A percentile compares a stretch with the other conserved stretches of the same genome.
Conservation (phyloP, 2,888 invertebrate species). For the Leptura quadrifasciata region DNA sequence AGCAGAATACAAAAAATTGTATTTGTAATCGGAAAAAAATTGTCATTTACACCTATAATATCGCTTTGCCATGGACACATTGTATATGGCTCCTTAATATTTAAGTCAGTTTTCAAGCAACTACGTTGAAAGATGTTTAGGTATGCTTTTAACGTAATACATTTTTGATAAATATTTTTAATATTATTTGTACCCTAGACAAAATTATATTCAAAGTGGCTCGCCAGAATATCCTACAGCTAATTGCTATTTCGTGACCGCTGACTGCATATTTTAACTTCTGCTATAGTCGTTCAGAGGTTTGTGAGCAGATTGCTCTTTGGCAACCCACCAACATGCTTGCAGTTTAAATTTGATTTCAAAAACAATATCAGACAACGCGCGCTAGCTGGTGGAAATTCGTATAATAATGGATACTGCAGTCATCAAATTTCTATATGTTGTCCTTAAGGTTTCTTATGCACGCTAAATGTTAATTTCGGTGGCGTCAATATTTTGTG, state of each 20-base stretch:
- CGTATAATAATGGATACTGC: neutral
- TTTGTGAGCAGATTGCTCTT: neutral
- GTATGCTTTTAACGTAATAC: no score
- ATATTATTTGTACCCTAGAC: neutral
- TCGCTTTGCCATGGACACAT: no score
- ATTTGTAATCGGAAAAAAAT: no score
- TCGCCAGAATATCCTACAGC: neutral
- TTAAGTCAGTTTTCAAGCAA: no score
- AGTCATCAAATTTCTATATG: neutral
- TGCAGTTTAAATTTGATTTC: neutral
- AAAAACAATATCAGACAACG: neutral
- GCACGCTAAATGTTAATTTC: neutral
- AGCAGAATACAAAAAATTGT: no score
- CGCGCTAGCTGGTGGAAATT: neutral
- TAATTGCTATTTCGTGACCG: neutral
- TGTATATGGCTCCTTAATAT: no score
- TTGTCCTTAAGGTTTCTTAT: neutral
- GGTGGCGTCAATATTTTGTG: neutral
- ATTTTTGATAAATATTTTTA: neutral
- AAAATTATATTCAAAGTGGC: neutral
- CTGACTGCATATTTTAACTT: neutral
- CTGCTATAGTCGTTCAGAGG: neutral
- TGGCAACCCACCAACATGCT: neutral
- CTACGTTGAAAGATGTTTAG: no score
- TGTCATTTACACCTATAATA: no score